Evolutionary conservation across 2,888 invertebrate species (phyloP).

Genomic region (Leucophenga montana): DNA sequence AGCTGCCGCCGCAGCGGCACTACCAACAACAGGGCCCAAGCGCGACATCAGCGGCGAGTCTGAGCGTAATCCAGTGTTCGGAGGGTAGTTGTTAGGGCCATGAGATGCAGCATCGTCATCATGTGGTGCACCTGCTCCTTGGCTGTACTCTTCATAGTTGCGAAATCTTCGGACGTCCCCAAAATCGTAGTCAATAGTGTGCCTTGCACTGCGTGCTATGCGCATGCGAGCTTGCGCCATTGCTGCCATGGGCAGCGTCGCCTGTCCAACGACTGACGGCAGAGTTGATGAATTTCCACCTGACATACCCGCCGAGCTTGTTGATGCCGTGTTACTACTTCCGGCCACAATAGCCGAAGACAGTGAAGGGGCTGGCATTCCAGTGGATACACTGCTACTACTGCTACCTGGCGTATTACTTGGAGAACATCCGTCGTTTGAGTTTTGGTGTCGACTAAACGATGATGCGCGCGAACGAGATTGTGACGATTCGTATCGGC

Average conservation of each 20-base stretch:
- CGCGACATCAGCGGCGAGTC: constrained; percentile 69
- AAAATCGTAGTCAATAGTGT: constrained; percentile 69
- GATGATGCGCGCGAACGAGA: constrained; percentile 72
- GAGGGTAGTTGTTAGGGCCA: constrained; percentile 38
- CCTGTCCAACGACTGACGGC: constrained; percentile 64
- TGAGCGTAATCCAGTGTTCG: constrained; percentile 73
- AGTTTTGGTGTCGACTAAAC: constrained; percentile 71
- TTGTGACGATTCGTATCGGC: constrained; percentile 77
- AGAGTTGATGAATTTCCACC: constrained; percentile 49
- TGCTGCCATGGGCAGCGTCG: constrained; percentile 74
- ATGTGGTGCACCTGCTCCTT: constrained; percentile 79
- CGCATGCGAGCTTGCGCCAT: constrained; percentile 74
- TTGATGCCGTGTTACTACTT: constrained; percentile 38
- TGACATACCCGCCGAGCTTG: constrained; percentile 30
- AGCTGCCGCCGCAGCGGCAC: constrained; percentile 72
- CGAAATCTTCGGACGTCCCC: constrained; percentile 75
- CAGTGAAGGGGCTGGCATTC: constrained; percentile 56
- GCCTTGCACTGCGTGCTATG: constrained; percentile 68
- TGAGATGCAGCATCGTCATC: constrained; percentile 74
- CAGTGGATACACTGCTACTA: constrained; percentile 50
- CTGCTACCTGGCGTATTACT: constrained; percentile 60
- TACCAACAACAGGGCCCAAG: constrained; percentile 71
- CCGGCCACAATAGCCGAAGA: constrained; percentile 56
- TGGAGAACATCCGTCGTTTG: constrained; percentile 68
- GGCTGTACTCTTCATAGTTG: constrained; percentile 83